Evolutionary conservation across 2,888 invertebrate genomes (phyloP).

Genomic region (Dryadula phaetusa): DNA sequence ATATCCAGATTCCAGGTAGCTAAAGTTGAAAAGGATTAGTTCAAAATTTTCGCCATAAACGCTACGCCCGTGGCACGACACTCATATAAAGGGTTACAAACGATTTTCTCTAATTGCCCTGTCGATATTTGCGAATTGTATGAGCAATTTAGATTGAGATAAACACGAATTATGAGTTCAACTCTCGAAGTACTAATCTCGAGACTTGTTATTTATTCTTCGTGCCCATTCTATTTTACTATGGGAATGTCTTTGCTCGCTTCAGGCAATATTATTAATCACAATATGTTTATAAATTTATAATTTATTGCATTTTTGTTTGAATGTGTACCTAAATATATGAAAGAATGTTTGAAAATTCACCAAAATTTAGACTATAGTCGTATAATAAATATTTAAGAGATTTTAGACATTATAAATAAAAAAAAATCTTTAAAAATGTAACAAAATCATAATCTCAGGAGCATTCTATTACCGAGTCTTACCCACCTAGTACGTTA

Average conservation of each 20-base stretch:
- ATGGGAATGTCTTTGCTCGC: neutral
- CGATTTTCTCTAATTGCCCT: slow-evolving; percentile 70
- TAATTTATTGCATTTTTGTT: no score
- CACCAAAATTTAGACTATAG: neutral
- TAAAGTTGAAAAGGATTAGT: slow-evolving; percentile 66
- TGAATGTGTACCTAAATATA: neutral
- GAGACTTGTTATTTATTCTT: slow-evolving; percentile 41
- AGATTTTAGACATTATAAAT: no score
- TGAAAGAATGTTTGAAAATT: neutral
- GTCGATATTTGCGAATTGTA: slow-evolving; percentile 64
- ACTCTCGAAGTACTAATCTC: slow-evolving; percentile 52
- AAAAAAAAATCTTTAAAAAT: slow-evolving; percentile 40
- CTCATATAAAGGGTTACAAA: slow-evolving; percentile 61
- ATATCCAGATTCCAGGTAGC: slow-evolving; percentile 63
- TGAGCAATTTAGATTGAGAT: slow-evolving; percentile 77
- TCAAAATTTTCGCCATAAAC: slow-evolving; percentile 74
- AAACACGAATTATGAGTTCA: slow-evolving; percentile 61
- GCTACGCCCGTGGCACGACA: slow-evolving; percentile 66
- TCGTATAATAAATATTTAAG: no score
- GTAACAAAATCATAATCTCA: slow-evolving; percentile 69
- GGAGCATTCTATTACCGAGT: slow-evolving; percentile 75
- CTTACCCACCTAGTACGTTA: slow-evolving; percentile 72
- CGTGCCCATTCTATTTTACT: neutral
- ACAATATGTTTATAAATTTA: neutral
- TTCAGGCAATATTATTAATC: neutral